Conservation (phyloP, 2,113 vertebrate species). For the Anarhynchus alexandrinus region DNA sequence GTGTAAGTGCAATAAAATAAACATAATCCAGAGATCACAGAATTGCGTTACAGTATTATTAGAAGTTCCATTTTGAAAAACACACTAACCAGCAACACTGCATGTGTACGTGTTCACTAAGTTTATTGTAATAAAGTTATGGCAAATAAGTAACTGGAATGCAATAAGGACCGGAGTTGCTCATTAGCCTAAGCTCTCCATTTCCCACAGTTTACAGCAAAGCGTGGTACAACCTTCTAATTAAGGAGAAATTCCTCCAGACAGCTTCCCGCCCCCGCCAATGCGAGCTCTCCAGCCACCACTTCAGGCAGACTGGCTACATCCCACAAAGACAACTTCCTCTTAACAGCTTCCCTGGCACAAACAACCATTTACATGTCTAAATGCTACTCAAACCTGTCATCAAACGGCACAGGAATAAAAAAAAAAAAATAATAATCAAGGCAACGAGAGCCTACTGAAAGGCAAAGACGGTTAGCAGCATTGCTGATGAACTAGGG, state of each 20-base stretch:
- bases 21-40: background rate
- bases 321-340: background rate
- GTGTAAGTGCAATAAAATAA: background rate
- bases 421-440: background rate
- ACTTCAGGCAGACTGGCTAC: background rate
- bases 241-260: constrained; percentile 11
- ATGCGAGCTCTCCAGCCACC: background rate
- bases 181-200: background rate
- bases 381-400: background rate
- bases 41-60: background rate
- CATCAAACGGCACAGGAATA: background rate
- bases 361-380: background rate
- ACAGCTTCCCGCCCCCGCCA: background rate
- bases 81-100: background rate
- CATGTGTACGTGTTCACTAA: background rate
- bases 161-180: background rate
- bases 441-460: background rate
- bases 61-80: background rate
- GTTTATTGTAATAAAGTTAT: background rate
- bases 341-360: background rate
- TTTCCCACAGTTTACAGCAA: constrained; percentile 7
- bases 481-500: background rate
- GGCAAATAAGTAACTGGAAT: background rate
- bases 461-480: background rate
- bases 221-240: background rate